Conservation (phyloP, 2,797 vertebrate genomes). For the Caiman crocodilus region DNA sequence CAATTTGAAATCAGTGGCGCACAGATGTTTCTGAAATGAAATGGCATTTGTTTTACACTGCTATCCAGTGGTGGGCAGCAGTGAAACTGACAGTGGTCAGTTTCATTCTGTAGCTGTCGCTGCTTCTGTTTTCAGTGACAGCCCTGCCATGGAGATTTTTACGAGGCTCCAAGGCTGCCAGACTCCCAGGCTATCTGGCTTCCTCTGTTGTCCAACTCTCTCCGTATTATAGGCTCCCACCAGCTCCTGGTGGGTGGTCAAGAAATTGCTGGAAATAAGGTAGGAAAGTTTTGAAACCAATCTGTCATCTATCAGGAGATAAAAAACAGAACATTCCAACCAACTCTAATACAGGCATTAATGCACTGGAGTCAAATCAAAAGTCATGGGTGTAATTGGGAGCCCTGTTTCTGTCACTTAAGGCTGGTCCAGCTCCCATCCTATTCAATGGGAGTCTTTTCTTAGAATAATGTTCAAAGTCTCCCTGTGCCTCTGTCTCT, state of each 20-base stretch:
- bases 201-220: no score
- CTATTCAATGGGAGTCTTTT: background rate
- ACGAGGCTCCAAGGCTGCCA: no score
- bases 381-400: background rate
- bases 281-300: no score
- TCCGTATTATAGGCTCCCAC: no score
- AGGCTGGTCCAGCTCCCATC: background rate
- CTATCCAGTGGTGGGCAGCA: background rate
- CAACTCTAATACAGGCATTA: background rate
- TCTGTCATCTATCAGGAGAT: no score
- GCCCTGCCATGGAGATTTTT: no score
- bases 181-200: no score
- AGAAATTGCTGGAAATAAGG: no score
- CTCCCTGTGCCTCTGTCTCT: background rate
- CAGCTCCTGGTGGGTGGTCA: no score
- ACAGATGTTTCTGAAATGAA: background rate
- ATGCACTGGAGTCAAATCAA: background rate
- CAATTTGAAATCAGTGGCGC: background rate
- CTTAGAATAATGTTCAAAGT: background rate
- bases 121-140: no score
- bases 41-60: background rate
- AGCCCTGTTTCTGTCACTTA: background rate
- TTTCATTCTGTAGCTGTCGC: background rate
- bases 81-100: background rate
- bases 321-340: no score